These are phyloP conservation scores for Synergus gifuensis DNA, from an alignment of 2,888 invertebrate genomes.

Conservation along the genomic window DNA sequence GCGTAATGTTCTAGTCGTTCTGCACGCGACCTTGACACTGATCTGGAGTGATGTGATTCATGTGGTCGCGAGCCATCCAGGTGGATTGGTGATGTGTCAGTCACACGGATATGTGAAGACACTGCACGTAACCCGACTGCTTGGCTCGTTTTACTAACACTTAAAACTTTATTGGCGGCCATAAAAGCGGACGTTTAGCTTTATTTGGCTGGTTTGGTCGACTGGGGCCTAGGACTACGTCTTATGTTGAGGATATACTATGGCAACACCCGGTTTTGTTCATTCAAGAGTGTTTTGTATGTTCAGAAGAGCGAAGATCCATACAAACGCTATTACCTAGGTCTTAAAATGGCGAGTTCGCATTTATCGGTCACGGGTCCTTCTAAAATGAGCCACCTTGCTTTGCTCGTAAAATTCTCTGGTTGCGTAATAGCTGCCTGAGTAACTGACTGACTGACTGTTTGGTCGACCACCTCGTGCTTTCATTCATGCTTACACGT, in stretches of 20 bases:
- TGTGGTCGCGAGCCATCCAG: constrained; percentile 58
- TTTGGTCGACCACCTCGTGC: constrained; percentile 37
- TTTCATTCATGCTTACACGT: constrained; percentile 62
- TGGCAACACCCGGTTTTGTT: constrained; percentile 47
- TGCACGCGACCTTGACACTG: constrained; percentile 74
- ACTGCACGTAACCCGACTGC: constrained; percentile 55
- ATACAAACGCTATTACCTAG: constrained; percentile 38
- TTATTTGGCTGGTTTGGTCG: constrained; percentile 66
- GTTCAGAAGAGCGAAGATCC: constrained; percentile 42
- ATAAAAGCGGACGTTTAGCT: constrained; percentile 75
- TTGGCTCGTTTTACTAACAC: constrained; percentile 75
- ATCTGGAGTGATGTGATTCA: constrained; percentile 64
- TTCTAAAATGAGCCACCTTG: constrained; percentile 36
- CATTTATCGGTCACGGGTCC: constrained; percentile 38
- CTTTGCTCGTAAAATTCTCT: constrained; percentile 60
- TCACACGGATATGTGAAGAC: constrained; percentile 52
- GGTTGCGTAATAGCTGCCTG: constrained; percentile 54
- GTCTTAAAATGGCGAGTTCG: constrained; percentile 45
- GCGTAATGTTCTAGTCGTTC: constrained; percentile 61
- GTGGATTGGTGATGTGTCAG: constrained; percentile 47
- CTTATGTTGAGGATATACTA: constrained; percentile 50
- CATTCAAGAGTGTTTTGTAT: constrained; percentile 50
- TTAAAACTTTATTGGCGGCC: constrained; percentile 77
- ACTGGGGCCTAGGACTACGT: constrained; percentile 56
- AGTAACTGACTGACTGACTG: constrained; percentile 50